Base-by-base conservation (phyloP, 2,888 invertebrate species). In the Drosophila longiperda region DNA sequence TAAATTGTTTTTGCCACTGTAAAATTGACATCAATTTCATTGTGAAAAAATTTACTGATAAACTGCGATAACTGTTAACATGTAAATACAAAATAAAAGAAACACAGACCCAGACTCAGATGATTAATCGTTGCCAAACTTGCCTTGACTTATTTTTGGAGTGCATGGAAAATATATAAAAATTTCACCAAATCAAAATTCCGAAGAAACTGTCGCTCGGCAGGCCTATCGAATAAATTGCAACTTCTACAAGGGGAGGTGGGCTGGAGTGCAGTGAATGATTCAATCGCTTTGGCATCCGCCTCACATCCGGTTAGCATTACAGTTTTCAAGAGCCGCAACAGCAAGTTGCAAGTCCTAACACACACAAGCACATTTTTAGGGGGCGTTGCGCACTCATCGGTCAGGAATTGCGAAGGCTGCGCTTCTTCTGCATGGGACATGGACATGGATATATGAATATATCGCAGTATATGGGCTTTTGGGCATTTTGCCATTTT, bases 251-350 rank as follows among this genome's bases (percentile, higher is more conserved):
- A 40, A 20, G 33, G 45, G 70, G 4, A 0, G 3, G 8, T 6
- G 26, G 6, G 2, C 29, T 62, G 50, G 61, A 57, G 36, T 48
- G 66, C 26, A 53, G 48, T 50, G 67, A 67, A 80, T 83, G 91
- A 91, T 91, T 91, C 90, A 91, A 91, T 91, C 91, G 76, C 80
- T 80, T 83, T 91, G 92, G 91, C 87, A 91, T 91, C 91, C 92
- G 89, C 84, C 91, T 89, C 82, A 82, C 85, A 91, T 91, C 91
- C 91, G 92, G 90, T 91, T 83, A 71, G 70, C 78, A 86, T 90
- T 88, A 69, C 86, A 84, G 67, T 74, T 67, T 70, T 67, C 32
- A 40, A 55, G 54, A 45, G 23, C 3, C 26, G n/a, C 26, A 29
- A 42, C 78, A 53, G 48, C 54, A 63, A 61, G 66, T 45, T 58